Base-by-base conservation (phyloP, 1,140 invertebrate species). In the Formica selysi region DNA sequence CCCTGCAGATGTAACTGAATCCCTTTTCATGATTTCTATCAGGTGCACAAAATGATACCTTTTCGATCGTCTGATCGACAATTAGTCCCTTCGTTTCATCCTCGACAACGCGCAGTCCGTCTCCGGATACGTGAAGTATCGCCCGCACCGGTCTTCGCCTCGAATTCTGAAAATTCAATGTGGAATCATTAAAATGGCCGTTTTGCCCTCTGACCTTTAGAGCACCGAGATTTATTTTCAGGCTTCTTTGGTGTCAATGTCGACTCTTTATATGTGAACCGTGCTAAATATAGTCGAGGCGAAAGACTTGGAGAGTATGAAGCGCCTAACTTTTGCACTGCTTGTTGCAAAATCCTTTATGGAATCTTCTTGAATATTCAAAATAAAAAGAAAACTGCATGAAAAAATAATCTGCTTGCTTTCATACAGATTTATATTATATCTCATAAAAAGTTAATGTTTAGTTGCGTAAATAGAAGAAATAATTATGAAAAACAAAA, bases 11-110 rank as follows among this genome's bases (percentile, higher is more conserved):
- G 93, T 98, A 99, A 79, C 98, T 98, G 95, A 99, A 99, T 13
- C 99, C 99, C 89, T 98, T 98, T 91, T 99, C 99, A 93, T 99
- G 98, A 94, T 99, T 99, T 81, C 99, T 96, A 95, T 99, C 99
- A 0, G 99, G 99, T 10, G 99, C 99, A 95, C 99, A 99, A 95
- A 99, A 99, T 3, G 99, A 99, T 0, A 99, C 99, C 95, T 99
- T 99, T 93, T 99, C 99, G 86, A 99, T 99, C 4, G 99, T 99
- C 95, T 99, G 99, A 96, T 99, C 99, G 19, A 99, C 99, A 87
- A 99, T 99, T 67, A 99, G 96, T 38, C 99, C 99, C 95, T 99
- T 99, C 11, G 99, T 99, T 92, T 99, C 99, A 92, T 99, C 99
- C 95, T 99, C 99, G 0, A 99, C 99, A 1, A 99, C 99, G 10